Evolutionary conservation across 2,113 vertebrate species (phyloP).

Genomic region (Colius striatus): DNA sequence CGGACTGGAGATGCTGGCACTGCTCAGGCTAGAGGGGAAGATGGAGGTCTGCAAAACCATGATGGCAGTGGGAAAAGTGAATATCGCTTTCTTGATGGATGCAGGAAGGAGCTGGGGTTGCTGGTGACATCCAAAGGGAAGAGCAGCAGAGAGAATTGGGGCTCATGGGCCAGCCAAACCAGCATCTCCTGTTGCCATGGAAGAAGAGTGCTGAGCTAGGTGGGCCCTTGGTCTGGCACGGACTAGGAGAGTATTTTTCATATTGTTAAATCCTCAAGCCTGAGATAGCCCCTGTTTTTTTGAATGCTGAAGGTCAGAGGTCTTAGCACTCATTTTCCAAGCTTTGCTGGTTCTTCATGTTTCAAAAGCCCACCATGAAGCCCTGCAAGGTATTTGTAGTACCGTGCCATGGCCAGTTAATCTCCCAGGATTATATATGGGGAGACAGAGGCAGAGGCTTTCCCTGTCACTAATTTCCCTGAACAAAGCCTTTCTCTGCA

Average conservation of each 20-base stretch:
- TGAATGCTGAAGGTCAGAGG: not conserved
- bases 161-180: not conserved
- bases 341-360: not conserved
- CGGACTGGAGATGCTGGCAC: not conserved
- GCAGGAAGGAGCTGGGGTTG: not conserved
- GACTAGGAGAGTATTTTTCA: not conserved
- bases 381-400: not conserved
- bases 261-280: not conserved
- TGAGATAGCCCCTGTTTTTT: not conserved
- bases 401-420: not conserved
- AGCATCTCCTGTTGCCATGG: not conserved
- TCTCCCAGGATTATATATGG: not conserved
- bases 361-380: not conserved
- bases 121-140: not conserved
- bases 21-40: not conserved
- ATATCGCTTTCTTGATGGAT: not conserved
- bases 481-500: not conserved
- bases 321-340: not conserved
- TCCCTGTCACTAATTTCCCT: not conserved
- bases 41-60: not conserved
- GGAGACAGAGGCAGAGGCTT: not conserved
- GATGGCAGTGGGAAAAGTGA: accelerated
- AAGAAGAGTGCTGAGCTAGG: not conserved
- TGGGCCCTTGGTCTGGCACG: not conserved
- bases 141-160: not conserved